A percentile compares a stretch with the other conserved stretches of the same genome.
Evolutionary conservation across 2,888 invertebrate species (phyloP).

Genomic region (Clepsis dumicolana): DNA sequence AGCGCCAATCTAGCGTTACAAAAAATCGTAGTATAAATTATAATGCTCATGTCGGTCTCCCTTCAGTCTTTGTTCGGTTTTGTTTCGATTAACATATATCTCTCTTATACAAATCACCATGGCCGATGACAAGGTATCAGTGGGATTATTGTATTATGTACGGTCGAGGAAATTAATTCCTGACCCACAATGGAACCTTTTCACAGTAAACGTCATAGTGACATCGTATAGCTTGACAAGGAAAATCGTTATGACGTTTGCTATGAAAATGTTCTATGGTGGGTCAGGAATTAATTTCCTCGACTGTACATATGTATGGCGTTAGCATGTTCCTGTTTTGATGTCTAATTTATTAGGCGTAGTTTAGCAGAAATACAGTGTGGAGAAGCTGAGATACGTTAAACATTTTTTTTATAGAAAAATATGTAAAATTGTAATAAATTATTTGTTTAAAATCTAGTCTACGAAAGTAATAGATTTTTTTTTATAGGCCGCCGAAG

Average conservation of each 20-base stretch:
- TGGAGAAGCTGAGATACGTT: no score
- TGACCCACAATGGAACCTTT: no score
- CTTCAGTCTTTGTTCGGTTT: conserved; percentile 67
- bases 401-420: neutral
- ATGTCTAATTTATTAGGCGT: no score
- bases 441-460: no score
- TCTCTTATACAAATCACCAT: conserved; percentile 54
- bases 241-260: no score
- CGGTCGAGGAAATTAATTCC: no score
- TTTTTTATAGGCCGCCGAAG: conserved; percentile 74
- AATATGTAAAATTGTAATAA: neutral
- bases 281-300: no score
- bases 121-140: conserved; percentile 71
- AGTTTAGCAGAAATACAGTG: no score
- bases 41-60: conserved; percentile 59
- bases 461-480: conserved; percentile 12
- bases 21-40: conserved; percentile 70
- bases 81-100: conserved; percentile 52
- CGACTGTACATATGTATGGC: no score
- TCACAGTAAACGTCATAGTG: no score
- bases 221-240: no score
- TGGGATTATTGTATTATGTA: conserved; percentile 15
- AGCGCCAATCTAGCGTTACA: conserved; percentile 71
- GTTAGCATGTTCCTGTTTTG: neutral
- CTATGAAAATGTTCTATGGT: no score